phyloP scores from a whole-genome alignment of 1,140 invertebrate species.

The Thrips palmi region DNA sequence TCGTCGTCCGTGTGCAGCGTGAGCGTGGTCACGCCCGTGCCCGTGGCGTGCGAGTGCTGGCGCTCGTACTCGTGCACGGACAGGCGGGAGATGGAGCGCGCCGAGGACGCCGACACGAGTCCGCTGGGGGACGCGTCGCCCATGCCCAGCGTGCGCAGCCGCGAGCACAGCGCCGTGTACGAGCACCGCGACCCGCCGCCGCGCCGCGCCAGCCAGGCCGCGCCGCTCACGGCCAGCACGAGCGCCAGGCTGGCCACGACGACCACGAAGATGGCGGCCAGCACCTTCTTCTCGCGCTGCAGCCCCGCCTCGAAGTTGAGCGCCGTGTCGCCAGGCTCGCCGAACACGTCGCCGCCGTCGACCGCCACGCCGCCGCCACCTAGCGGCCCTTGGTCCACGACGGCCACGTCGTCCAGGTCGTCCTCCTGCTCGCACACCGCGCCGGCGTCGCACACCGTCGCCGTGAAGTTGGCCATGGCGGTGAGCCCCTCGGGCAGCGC shows the following conservation, averaged over 20 bases:
- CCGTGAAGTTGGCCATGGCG: conserved; percentile 37
- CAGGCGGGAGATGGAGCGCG: conserved; percentile 36
- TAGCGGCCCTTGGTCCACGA: too few species aligned
- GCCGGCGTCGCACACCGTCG: conserved; percentile 32
- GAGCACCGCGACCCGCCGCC: too few species aligned
- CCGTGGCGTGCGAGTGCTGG: conserved; percentile 25
- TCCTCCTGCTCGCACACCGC: conserved; percentile 27
- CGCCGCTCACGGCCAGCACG: conserved; percentile 27
- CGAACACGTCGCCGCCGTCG: conserved; percentile 10
- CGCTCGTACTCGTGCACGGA: conserved; percentile 42
- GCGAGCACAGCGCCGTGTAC: conserved; percentile 29
- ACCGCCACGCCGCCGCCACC: conserved; percentile 11
- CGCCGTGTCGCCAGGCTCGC: background rate
- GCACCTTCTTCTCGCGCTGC: conserved; percentile 24
- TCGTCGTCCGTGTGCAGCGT: conserved; percentile 19
- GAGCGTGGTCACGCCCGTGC: too few species aligned
- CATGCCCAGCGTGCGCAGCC: conserved; percentile 18
- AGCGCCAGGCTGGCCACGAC: conserved; percentile 27
- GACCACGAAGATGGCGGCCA: conserved; percentile 28
- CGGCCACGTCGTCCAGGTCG: too few species aligned
- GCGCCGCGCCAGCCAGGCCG: conserved; percentile 31
- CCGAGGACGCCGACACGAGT: conserved; percentile 27
- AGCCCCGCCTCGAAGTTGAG: background rate
- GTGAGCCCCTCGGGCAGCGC: conserved; percentile 39
- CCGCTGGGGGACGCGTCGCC: conserved; percentile 21